Percentiles rank a stretch among this genome's conserved stretches.
Conservation (phyloP, 2,797 vertebrate species). For the Smutsia gigantea region DNA sequence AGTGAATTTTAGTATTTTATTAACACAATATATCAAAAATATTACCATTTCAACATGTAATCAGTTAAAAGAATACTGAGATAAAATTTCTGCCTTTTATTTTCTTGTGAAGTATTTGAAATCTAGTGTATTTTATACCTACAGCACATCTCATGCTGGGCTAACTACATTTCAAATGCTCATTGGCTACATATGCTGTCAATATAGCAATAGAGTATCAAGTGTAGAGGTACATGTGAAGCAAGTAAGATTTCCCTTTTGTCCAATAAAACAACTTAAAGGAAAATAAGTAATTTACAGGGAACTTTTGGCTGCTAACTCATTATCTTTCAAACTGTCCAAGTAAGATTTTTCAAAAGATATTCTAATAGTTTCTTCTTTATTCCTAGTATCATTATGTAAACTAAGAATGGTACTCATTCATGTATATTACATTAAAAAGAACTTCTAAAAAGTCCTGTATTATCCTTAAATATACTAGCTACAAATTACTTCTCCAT, state of each 20-base stretch:
- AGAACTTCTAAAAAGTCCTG: neutral
- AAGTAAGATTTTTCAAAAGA: constrained; percentile 28
- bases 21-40: neutral
- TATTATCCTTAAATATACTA: neutral
- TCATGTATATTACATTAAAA: constrained; percentile 28
- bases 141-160: neutral
- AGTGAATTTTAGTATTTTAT: constrained; percentile 14
- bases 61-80: neutral
- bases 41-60: constrained; percentile 1
- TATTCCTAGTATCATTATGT: neutral
- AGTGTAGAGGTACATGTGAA: neutral
- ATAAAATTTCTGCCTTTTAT: neutral
- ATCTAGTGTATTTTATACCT: neutral
- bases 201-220: neutral
- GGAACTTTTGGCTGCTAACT: neutral
- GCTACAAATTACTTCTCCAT: constrained; percentile 38
- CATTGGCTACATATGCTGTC: neutral
- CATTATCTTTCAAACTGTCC: neutral
- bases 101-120: neutral
- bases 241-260: neutral
- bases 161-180: neutral
- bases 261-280: neutral
- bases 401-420: neutral
- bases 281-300: neutral
- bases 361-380: no score